Conservation (phyloP, 2,113 vertebrate species). For the Archilochus colubris region DNA sequence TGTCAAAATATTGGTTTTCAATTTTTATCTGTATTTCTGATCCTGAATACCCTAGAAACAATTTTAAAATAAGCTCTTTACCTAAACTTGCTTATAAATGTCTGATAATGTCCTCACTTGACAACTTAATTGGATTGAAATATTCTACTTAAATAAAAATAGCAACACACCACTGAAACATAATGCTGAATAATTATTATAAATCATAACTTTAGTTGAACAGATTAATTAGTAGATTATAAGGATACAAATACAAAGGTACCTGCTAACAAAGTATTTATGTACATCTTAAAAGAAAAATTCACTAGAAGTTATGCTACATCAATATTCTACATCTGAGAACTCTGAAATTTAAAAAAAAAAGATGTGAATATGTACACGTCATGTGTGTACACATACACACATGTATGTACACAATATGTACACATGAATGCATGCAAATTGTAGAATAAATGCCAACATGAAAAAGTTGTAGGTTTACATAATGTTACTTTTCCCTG, state of each 20-base stretch:
- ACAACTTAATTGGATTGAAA: background rate
- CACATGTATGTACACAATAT: too few relatives aligned
- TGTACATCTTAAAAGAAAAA: background rate
- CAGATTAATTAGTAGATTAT: background rate
- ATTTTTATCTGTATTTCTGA: background rate
- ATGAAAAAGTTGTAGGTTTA: background rate
- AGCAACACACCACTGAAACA: background rate
- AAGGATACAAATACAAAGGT: background rate
- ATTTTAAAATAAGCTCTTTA: background rate
- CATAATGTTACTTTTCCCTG: background rate
- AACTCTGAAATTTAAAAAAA: background rate
- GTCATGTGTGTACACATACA: too few relatives aligned
- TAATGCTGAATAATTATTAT: background rate
- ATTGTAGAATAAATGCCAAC: background rate
- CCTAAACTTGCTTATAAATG: background rate
- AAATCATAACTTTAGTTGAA: slow-evolving; percentile 12
- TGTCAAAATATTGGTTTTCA: background rate
- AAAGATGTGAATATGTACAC: background rate
- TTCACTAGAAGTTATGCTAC: background rate
- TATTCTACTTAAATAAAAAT: background rate
- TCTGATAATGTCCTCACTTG: background rate
- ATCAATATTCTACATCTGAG: background rate
- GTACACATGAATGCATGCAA: background rate
- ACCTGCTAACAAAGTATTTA: background rate
- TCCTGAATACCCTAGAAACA: background rate